Base-by-base conservation (phyloP, 2,797 vertebrate species). In the Fistularia tabacaria region DNA sequence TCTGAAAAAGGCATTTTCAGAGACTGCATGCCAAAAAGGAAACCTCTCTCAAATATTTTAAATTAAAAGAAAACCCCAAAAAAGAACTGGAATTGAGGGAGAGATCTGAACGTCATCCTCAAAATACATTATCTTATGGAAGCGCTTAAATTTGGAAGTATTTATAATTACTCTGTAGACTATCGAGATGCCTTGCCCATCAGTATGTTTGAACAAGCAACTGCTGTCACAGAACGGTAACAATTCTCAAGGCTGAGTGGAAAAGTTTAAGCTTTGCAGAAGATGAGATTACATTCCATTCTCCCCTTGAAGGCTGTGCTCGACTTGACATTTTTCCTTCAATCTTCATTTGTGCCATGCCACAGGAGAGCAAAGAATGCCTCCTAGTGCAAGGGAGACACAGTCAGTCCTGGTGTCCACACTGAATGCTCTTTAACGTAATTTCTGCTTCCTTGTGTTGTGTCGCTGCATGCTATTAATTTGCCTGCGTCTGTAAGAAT, bases 211-310 rank as follows among this genome's bases (percentile, higher is more conserved):
- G 59, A 52, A 81, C 57, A 64, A 54, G 69, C 56, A 78, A 37
- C 47, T 58, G 14, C 55, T 69, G 54, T 81, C 65, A 66, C 49
- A 74, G 60, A 60, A 69, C 74, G 62, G 66, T 49, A 60, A 45
- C 57, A 12, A 66, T 54, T 64, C 77, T 60, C 8, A 46, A 77
- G 78, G 58, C 45, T 13, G 68, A 84, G 70, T 87, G 88, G 87
- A 90, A 90, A 91, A 88, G 66, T 83, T 88, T 83, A 85, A 81
- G 67, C 55, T 73, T 83, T 9, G 47, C 66, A 63, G 63, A 64
- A 82, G 76, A 88, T 87, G 80, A 88, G 85, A 88, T 90, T 87
- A 85, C 87, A 87, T 89, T 89, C 84, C 82, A 57, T 74, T 82
- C 79, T 66, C 59, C 63, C 66, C 71, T 63, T 75, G 59, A 76